Percentiles rank a stretch among this genome's conserved stretches.
Evolutionary conservation across 2,797 vertebrate genomes (phyloP).

Genomic region (Phataginus tetradactyla): DNA sequence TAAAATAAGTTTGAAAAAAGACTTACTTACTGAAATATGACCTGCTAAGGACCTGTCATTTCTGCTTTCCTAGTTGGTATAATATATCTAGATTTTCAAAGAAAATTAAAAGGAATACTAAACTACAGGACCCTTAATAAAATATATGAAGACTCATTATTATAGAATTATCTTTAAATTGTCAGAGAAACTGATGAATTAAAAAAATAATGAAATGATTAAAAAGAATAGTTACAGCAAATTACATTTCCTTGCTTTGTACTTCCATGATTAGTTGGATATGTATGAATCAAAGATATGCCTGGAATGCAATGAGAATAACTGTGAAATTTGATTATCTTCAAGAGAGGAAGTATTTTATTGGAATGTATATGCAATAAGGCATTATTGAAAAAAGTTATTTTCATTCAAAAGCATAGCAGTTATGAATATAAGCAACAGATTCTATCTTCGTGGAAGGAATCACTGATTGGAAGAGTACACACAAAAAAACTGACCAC

Average conservation of each 20-base stretch:
- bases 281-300: neutral
- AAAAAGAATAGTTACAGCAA: neutral
- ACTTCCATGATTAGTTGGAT: neutral
- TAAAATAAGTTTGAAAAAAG: neutral
- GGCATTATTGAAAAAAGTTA: neutral
- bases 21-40: neutral
- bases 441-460: neutral
- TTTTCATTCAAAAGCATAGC: neutral
- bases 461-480: neutral
- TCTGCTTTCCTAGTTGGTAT: neutral
- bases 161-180: neutral
- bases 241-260: neutral
- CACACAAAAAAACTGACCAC: neutral
- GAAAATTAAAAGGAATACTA: neutral
- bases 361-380: neutral
- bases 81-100: neutral
- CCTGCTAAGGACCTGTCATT: neutral
- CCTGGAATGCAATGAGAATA: neutral
- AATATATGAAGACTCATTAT: neutral
- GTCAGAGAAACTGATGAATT: neutral
- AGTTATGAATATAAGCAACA: neutral
- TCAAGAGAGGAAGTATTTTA: neutral
- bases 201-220: neutral
- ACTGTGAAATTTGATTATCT: neutral
- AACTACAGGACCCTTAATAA: neutral